Conservation (phyloP, 2,113 vertebrate species). For the Vidua macroura region DNA sequence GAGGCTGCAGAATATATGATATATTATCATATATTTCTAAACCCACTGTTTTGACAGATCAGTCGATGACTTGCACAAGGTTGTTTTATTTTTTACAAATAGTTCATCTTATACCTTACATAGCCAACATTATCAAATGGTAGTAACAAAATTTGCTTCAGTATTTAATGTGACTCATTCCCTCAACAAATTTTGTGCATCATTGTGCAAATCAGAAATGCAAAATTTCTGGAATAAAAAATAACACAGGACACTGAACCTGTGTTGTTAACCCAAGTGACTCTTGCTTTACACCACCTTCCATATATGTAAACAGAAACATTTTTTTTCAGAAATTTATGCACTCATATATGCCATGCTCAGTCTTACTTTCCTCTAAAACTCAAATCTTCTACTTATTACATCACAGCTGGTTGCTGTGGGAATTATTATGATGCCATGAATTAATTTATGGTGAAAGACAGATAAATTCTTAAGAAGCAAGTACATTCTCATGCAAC, state of each 20-base stretch:
- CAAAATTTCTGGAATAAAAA: background rate
- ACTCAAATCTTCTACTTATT: background rate
- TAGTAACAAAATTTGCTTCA: background rate
- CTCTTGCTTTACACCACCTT: background rate
- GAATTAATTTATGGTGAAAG: conserved; percentile 53
- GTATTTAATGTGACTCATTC: background rate
- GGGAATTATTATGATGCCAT: background rate
- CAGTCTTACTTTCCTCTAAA: background rate
- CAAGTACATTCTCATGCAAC: conserved; percentile 39
- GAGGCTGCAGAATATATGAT: background rate
- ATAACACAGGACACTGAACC: background rate
- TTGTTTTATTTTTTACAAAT: background rate
- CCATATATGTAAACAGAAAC: background rate
- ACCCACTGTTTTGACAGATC: background rate
- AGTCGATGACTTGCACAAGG: background rate
- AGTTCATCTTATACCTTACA: background rate
- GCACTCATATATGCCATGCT: background rate
- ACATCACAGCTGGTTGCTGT: background rate
- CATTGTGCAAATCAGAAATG: background rate
- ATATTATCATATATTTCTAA: background rate
- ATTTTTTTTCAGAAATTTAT: background rate
- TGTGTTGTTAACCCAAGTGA: background rate
- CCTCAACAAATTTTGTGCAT: background rate
- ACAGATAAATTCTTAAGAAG: conserved; percentile 58
- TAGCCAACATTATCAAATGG: background rate